These are phyloP conservation scores for Siniperca undulata DNA, from an alignment of 2,797 vertebrate species.

Conservation along the genomic window DNA sequence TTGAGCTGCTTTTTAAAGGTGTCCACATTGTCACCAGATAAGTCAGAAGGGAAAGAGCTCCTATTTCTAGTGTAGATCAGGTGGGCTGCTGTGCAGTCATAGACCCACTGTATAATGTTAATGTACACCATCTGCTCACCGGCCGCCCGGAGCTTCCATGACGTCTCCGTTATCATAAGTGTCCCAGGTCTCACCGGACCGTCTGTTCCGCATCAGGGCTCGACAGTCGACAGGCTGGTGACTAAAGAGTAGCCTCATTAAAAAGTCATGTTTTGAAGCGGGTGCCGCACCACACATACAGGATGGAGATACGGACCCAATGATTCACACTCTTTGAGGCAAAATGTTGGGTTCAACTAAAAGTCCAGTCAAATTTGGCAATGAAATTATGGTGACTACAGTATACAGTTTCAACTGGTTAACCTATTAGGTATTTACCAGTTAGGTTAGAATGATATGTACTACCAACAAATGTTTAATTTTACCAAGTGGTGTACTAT, in stretches of 20 bases:
- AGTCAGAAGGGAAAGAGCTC: too few relatives aligned
- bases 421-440: neutral
- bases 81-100: slow-evolving; percentile 38
- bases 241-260: slow-evolving; percentile 79
- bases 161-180: slow-evolving; percentile 68
- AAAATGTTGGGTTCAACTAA: slow-evolving; percentile 8
- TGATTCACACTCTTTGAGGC: slow-evolving; percentile 9
- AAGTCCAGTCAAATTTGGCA: neutral
- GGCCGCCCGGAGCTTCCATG: slow-evolving; percentile 61
- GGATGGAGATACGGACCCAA: neutral
- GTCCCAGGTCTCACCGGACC: slow-evolving; percentile 62
- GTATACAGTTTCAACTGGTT: neutral
- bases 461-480: neutral
- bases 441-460: neutral
- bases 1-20: too few relatives aligned
- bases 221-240: slow-evolving; percentile 63
- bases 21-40: too few relatives aligned
- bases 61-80: slow-evolving; percentile 41
- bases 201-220: slow-evolving; percentile 73
- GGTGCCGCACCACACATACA: slow-evolving; percentile 32
- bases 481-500: neutral
- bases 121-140: slow-evolving; percentile 80
- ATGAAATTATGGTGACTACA: neutral
- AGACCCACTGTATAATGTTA: slow-evolving; percentile 69
- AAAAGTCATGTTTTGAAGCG: slow-evolving; percentile 75